Percentiles rank a stretch among this genome's conserved stretches.
These are phyloP conservation scores for Catamblyrhynchus diadema DNA, from an alignment of 2,797 vertebrate species.

Conservation along the genomic window DNA sequence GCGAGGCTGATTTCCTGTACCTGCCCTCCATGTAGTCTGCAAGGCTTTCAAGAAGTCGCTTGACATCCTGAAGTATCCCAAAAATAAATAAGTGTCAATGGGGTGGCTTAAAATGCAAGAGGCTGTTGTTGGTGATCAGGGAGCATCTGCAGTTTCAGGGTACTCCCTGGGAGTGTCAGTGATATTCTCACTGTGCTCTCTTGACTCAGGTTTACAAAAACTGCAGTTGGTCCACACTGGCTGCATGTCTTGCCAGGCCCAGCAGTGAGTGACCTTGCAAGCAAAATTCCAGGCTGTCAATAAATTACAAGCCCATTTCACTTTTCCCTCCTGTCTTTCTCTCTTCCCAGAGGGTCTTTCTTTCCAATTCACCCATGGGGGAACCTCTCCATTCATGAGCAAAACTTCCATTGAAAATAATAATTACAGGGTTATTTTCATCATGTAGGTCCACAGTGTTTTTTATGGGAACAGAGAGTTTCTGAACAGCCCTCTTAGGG, in stretches of 20 bases:
- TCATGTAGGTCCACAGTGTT: fast-evolving
- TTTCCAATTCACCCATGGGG: neutral
- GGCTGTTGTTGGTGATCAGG: neutral
- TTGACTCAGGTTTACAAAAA: neutral
- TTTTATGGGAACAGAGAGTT: neutral
- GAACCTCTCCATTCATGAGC: neutral
- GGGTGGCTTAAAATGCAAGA: neutral
- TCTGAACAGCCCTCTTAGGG: neutral
- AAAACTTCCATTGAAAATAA: neutral
- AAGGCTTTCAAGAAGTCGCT: neutral
- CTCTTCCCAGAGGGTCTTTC: neutral
- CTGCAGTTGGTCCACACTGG: neutral
- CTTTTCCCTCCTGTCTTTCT: neutral
- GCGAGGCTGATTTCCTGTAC: neutral
- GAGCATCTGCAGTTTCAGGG: neutral
- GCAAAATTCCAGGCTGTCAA: neutral
- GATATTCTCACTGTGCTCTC: neutral
- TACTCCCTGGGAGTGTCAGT: fast-evolving
- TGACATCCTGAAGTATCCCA: neutral
- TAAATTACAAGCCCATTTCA: neutral
- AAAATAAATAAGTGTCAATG: neutral
- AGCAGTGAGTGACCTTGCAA: neutral
- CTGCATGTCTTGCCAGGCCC: neutral
- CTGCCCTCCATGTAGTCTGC: neutral
- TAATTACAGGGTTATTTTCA: fast-evolving